phyloP scores from a whole-genome alignment of 2,113 vertebrate species.

The Cyphomyrus discorhynchus region DNA sequence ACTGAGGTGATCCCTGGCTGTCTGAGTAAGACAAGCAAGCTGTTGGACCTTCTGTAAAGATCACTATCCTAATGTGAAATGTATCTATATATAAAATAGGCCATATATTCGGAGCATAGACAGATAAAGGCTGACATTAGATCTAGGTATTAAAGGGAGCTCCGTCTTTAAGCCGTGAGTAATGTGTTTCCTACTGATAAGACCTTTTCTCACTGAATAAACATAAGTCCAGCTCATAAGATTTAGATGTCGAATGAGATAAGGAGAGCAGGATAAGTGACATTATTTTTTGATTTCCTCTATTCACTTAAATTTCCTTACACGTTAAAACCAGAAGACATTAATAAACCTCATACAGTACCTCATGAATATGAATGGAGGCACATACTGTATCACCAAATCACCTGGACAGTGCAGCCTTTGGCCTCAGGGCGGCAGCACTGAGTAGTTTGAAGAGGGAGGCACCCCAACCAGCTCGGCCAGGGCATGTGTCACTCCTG shows the following conservation, averaged over 20 bases:
- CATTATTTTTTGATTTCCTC: background rate
- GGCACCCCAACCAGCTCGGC: background rate
- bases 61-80: constrained; percentile 5
- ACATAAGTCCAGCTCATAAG: background rate
- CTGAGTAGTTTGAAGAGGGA: constrained; percentile 1
- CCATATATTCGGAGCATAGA: background rate
- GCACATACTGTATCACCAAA: background rate
- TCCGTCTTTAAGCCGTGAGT: background rate
- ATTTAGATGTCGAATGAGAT: background rate
- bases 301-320: background rate
- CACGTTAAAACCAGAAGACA: background rate
- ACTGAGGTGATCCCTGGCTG: background rate
- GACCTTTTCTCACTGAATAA: constrained; percentile 11
- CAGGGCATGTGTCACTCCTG: constrained; percentile 10
- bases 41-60: constrained; percentile 1
- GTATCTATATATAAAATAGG: background rate
- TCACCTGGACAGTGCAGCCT: background rate
- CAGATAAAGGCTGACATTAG: background rate
- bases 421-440: constrained; percentile 7
- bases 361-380: background rate
- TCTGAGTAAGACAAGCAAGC: background rate
- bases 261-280: background rate
- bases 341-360: background rate
- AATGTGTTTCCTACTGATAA: background rate
- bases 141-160: background rate